A percentile compares a stretch with the other conserved stretches of the same genome.
These are phyloP conservation scores for Melanargia galathea DNA, from an alignment of 2,888 invertebrate species.

Conservation along the genomic window DNA sequence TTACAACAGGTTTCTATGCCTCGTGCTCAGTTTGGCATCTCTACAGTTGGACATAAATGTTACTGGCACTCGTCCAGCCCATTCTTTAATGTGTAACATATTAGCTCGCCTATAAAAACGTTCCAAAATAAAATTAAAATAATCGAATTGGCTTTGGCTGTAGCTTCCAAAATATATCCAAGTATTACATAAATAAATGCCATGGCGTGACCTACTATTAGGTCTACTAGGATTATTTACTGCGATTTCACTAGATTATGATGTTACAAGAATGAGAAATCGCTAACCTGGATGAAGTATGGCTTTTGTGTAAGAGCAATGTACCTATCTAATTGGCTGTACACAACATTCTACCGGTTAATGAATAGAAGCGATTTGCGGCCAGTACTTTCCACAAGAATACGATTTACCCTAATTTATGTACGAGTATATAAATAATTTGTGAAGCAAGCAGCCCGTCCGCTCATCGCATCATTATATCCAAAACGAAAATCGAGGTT, in stretches of 20 bases:
- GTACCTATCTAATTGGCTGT: no score
- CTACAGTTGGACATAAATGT: slow-evolving; percentile 17
- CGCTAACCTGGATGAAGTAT: neutral
- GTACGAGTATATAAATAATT: no score
- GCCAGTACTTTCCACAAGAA: no score
- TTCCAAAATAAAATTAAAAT: slow-evolving; percentile 15
- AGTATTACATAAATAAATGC: slow-evolving; percentile 13
- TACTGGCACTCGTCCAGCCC: slow-evolving; percentile 17
- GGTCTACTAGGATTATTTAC: slow-evolving; percentile 8
- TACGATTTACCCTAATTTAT: no score
- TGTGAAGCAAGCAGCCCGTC: slow-evolving; percentile 3
- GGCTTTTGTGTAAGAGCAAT: neutral
- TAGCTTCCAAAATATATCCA: slow-evolving; percentile 8
- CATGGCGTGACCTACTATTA: slow-evolving; percentile 17
- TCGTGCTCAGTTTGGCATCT: slow-evolving; percentile 13
- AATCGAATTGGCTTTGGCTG: slow-evolving; percentile 16
- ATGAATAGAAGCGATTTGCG: no score
- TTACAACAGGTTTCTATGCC: slow-evolving; percentile 20
- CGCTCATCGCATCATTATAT: slow-evolving; percentile 16
- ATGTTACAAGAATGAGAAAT: slow-evolving; percentile 4
- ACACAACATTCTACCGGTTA: no score
- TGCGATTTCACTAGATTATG: neutral
- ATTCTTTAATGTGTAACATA: slow-evolving; percentile 22
- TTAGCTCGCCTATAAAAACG: slow-evolving; percentile 21
- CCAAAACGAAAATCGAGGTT: slow-evolving; percentile 35